A percentile compares a stretch with the other conserved stretches of the same genome.
phyloP scores from a whole-genome alignment of 1,140 invertebrate species.

The Pogonus chalceus region DNA sequence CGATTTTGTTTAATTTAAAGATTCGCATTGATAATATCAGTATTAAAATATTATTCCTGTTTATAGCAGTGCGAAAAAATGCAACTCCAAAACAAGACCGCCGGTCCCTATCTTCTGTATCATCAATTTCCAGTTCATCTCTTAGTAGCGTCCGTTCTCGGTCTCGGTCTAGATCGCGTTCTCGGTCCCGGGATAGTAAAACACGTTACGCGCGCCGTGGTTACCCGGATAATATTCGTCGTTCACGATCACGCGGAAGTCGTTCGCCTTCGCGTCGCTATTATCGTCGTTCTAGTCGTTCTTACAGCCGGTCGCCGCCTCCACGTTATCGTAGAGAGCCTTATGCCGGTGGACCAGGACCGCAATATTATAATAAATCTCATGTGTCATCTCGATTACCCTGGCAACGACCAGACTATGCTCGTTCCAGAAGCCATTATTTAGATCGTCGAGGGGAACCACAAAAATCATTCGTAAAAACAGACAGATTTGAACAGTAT shows the following conservation, averaged over 20 bases:
- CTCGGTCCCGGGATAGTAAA: slow-evolving; percentile 9
- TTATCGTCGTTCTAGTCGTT: slow-evolving; percentile 1
- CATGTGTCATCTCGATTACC: slow-evolving; percentile 15
- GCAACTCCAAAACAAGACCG: background rate
- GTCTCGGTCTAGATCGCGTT: slow-evolving; percentile 27
- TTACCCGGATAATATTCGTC: background rate
- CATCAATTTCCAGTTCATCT: slow-evolving; percentile 38
- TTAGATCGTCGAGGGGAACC: background rate
- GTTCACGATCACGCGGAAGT: background rate
- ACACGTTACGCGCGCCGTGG: background rate
- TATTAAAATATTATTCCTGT: too few species aligned
- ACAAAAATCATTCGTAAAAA: slow-evolving; percentile 8
- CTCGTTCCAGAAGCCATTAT: slow-evolving; percentile 10
- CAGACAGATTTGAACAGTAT: slow-evolving; percentile 30
- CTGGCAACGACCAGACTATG: slow-evolving; percentile 23
- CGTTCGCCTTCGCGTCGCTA: background rate
- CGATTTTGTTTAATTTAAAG: too few species aligned
- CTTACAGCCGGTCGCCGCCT: background rate
- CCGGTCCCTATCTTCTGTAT: slow-evolving; percentile 22
- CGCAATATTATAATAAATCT: background rate
- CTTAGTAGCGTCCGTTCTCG: slow-evolving; percentile 36
- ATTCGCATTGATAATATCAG: too few species aligned
- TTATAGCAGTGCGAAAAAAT: too few species aligned
- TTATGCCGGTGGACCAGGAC: background rate
- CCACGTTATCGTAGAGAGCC: background rate